Conservation (phyloP, 2,113 vertebrate species). For the Paralichthys olivaceus region DNA sequence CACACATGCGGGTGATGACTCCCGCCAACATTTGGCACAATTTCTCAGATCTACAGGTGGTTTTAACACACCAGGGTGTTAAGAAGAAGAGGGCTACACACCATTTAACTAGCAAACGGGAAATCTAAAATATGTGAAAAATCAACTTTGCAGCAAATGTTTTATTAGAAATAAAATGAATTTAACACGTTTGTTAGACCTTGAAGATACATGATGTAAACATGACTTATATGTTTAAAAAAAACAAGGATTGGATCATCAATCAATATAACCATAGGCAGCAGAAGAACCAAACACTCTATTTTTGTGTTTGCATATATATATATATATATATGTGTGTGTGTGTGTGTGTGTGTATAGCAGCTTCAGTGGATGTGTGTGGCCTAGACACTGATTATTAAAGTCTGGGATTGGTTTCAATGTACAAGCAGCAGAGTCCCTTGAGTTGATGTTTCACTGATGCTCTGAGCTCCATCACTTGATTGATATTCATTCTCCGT, state of each 20-base stretch:
- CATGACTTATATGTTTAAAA: neutral
- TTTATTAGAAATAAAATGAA: neutral
- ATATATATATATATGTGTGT: no score
- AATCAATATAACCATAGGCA: no score
- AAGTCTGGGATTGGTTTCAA: neutral
- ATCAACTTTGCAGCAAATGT: neutral
- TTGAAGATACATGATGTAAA: neutral
- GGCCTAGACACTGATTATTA: no score
- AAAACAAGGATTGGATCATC: no score
- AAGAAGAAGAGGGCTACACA: neutral
- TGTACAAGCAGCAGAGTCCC: neutral
- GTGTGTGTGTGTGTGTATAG: no score
- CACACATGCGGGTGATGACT: neutral
- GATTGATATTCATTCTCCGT: constrained; percentile 3
- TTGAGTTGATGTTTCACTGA: neutral
- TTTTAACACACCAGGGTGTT: neutral
- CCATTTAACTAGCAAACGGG: no score
- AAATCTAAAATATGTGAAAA: neutral
- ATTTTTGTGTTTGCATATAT: no score
- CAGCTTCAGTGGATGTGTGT: no score
- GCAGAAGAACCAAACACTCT: neutral
- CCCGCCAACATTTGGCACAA: neutral
- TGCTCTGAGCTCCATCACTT: neutral
- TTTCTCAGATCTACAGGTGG: neutral
- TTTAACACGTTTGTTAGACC: neutral